phyloP scores from a whole-genome alignment of 2,797 vertebrate genomes.

The Microchirus variegatus region DNA sequence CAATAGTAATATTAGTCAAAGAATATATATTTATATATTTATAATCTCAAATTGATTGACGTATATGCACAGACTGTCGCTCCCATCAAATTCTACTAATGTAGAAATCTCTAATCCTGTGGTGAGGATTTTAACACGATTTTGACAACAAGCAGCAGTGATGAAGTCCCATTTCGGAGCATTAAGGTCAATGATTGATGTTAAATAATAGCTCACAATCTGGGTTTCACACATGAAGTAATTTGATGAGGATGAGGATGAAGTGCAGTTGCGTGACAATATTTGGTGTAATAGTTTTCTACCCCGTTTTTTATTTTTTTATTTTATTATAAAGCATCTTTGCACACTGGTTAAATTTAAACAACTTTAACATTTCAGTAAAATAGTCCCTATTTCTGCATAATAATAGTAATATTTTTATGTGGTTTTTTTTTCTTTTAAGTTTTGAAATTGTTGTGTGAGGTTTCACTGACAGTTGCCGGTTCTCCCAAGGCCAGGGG shows the following conservation, averaged over 20 bases:
- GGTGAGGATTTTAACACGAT: too few relatives aligned
- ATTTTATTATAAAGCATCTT: too few relatives aligned
- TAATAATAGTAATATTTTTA: too few relatives aligned
- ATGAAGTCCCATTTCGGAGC: background rate
- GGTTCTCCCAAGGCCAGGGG: slow-evolving; percentile 37
- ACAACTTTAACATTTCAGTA: too few relatives aligned
- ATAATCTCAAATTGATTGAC: background rate
- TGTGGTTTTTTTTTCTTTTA: too few relatives aligned
- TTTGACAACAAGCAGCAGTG: background rate
- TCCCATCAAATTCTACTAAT: background rate
- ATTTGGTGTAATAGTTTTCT: too few relatives aligned
- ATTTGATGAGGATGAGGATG: too few relatives aligned
- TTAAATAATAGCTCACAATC: background rate
- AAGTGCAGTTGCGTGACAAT: too few relatives aligned
- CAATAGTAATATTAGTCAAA: slow-evolving; percentile 2
- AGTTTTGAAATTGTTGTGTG: too few relatives aligned
- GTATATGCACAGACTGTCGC: background rate
- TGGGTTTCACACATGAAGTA: background rate
- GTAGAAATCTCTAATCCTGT: background rate
- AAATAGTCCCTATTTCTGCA: too few relatives aligned
- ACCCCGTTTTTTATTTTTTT: too few relatives aligned
- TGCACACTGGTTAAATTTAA: too few relatives aligned
- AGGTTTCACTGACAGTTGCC: slow-evolving; percentile 25
- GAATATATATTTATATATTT: background rate
- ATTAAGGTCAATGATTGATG: background rate